Base-by-base conservation (phyloP, 2,797 vertebrate species). In the Pangasius mekongensis region DNA sequence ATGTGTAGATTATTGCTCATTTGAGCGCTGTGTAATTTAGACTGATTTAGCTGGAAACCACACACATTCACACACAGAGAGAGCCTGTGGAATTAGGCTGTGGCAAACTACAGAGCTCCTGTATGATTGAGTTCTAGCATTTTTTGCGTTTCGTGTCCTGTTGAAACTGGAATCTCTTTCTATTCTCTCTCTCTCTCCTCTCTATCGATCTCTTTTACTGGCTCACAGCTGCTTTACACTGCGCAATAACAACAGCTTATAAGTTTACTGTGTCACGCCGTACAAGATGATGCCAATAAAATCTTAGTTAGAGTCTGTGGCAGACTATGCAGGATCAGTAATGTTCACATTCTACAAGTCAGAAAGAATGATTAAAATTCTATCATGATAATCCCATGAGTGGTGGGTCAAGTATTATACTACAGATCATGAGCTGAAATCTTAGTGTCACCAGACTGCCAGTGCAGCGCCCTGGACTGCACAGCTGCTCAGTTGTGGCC, bases 1-100 rank as follows among this genome's bases (percentile, higher is more conserved):
- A 90, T 93, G 94, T 91, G 93, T 91, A 89, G 91, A 92, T 91
- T 90, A 91, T 92, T 91, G 89, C 94, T 95, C 93, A 94, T 94
- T 94, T 94, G 91, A 93, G 92, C 86, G 83, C 89, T 64, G 73
- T 88, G 91, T 93, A 94, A 94, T 94, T 94, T 94, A 92, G 91
- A 85, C 92, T 92, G 93, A 92, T 92, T 93, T 85, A 89, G 91
- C 84, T 66, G 87, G 89, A 91, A 91, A 86, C 62, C 58, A 82
- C 22, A 82, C 80, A 43, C 24, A 82, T 16, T 22, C 20, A 36
- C 54, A 60, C 4, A 71, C 67, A 47, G 20, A 74, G 4, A 60
- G 27, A 33, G 60, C 71, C 24, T 88, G 73, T 86, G 80, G 64
- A 39, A 30, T 36, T 86, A 80, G 60, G 66, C 58, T 8, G 78